Conservation (phyloP, 2,113 vertebrate genomes). For the Silurus meridionalis region DNA sequence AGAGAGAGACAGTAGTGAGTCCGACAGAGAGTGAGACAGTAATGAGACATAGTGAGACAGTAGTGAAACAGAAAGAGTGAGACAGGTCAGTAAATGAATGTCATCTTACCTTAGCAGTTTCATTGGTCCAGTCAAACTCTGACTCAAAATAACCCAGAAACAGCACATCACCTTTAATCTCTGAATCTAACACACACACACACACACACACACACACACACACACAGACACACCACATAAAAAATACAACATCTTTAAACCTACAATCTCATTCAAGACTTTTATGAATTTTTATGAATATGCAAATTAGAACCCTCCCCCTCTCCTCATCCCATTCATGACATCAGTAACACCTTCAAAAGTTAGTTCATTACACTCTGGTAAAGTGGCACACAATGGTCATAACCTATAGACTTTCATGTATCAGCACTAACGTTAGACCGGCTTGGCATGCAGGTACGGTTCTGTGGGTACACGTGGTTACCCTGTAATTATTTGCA, state of each 20-base stretch:
- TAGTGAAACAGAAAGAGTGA: neutral
- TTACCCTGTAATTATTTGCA: neutral
- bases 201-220: constrained; percentile 41
- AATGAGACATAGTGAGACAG: neutral
- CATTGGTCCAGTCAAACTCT: constrained; percentile 88
- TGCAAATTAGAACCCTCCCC: neutral
- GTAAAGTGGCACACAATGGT: neutral
- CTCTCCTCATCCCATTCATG: neutral
- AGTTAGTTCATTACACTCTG: neutral
- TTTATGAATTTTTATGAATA: neutral
- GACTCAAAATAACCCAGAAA: constrained; percentile 89
- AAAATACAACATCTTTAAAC: neutral
- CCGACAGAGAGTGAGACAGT: no score
- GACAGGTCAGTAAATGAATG: neutral
- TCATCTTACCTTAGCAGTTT: constrained; percentile 83
- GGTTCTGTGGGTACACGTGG: neutral
- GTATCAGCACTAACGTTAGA: no score
- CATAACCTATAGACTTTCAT: neutral
- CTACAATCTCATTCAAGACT: neutral
- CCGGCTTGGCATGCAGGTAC: neutral
- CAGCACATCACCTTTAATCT: constrained; percentile 88
- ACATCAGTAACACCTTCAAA: neutral
- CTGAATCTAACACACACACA: constrained; percentile 75
- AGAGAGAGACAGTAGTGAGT: no score
- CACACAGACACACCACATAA: neutral